Percentiles rank a stretch among this genome's conserved stretches.
Evolutionary conservation across 1,140 invertebrate genomes (phyloP).

Genomic region (Archegozetes longisetosus): DNA sequence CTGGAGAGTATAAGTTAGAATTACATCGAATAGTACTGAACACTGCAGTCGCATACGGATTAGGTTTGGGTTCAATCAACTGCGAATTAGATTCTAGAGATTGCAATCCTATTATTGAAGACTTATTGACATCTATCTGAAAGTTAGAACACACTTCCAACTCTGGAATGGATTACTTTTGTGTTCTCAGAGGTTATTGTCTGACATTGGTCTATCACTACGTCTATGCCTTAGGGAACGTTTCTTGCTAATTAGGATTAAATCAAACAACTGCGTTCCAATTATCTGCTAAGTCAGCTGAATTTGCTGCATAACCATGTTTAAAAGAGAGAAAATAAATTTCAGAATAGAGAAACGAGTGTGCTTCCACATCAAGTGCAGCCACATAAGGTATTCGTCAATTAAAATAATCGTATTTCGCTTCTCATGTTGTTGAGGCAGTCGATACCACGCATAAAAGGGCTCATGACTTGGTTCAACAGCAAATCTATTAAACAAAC

Average conservation of each 20-base stretch:
- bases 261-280: slow-evolving; percentile 36
- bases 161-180: slow-evolving; percentile 5
- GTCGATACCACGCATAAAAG: slow-evolving; percentile 64
- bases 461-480: no score
- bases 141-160: background rate
- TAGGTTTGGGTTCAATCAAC: slow-evolving; percentile 13
- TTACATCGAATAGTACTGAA: slow-evolving; percentile 15
- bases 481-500: no score
- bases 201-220: slow-evolving; percentile 16
- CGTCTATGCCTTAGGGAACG: slow-evolving; percentile 23
- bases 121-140: slow-evolving; percentile 7
- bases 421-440: slow-evolving; percentile 64
- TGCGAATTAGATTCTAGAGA: slow-evolving; percentile 9
- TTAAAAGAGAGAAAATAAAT: slow-evolving; percentile 38
- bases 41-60: slow-evolving; percentile 3
- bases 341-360: slow-evolving; percentile 33
- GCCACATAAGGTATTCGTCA: slow-evolving; percentile 72
- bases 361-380: slow-evolving; percentile 42
- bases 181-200: slow-evolving; percentile 11
- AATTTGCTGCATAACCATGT: slow-evolving; percentile 42
- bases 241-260: slow-evolving; percentile 42
- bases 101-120: background rate
- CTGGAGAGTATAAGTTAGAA: slow-evolving; percentile 11
- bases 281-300: slow-evolving; percentile 38
- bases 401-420: slow-evolving; percentile 58